Evolutionary conservation across 2,113 vertebrate species (phyloP).

Genomic region (Pseudolaguvia tuberculata): DNA sequence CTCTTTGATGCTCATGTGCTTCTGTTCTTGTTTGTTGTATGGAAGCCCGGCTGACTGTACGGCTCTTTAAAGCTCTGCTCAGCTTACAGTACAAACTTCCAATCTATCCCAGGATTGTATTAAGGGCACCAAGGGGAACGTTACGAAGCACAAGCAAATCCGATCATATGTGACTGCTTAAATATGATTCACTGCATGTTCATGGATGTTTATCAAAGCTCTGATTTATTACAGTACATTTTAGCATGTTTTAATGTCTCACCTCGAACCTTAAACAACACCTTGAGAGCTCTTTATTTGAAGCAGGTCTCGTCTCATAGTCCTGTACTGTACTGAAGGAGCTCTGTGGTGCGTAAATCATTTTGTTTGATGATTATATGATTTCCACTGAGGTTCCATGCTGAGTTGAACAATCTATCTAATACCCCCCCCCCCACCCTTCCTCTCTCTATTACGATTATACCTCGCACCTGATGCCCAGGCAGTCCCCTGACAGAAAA

Average conservation of each 20-base stretch:
- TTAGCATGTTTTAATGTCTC: conserved; percentile 16
- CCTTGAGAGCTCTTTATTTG: not conserved
- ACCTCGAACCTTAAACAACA: conserved; percentile 9
- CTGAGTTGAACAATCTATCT: conserved; percentile 42
- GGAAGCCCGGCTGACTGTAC: not conserved
- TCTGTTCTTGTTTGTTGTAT: conserved; percentile 29
- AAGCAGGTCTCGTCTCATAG: conserved; percentile 8
- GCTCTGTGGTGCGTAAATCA: conserved; percentile 24
- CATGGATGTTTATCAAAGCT: not conserved
- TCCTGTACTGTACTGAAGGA: not conserved
- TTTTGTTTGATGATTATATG: conserved; percentile 27
- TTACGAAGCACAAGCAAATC: not conserved
- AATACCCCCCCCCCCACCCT: conserved; percentile 21
- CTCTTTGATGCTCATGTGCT: conserved; percentile 2
- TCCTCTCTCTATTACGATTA: conserved; percentile 37
- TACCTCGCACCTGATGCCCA: conserved; percentile 43
- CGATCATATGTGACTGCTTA: not conserved
- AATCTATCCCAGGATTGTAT: not conserved
- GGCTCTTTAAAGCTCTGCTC: conserved; percentile 1
- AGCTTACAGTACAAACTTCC: conserved; percentile 1
- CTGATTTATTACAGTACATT: conserved; percentile 1
- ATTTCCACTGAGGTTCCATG: conserved; percentile 44
- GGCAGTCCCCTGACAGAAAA: conserved; percentile 39
- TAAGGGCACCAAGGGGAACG: not conserved
- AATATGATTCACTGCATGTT: not conserved